Conservation (phyloP, 2,113 vertebrate species). For the Cryptotis parvus region DNA sequence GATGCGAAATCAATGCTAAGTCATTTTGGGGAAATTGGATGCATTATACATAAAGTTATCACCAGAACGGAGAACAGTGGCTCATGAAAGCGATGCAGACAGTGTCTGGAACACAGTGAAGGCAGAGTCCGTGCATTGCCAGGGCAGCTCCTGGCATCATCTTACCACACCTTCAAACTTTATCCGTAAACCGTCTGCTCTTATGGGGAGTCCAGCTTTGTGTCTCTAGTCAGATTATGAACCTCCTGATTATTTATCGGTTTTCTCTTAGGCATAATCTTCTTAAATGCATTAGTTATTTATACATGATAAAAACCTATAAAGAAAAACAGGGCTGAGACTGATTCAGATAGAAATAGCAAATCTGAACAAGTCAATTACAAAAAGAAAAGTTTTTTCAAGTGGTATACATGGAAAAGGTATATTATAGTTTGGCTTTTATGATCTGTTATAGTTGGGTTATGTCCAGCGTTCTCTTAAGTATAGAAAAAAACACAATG, state of each 20-base stretch:
- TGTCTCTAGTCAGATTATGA: neutral
- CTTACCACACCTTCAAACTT: neutral
- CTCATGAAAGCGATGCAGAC: neutral
- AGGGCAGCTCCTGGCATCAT: neutral
- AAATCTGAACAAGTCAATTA: neutral
- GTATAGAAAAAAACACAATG: neutral
- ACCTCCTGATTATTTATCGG: neutral
- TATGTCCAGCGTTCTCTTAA: neutral
- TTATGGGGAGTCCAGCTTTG: neutral
- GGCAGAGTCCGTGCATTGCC: neutral
- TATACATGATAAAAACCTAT: neutral
- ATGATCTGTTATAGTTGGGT: neutral
- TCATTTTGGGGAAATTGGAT: constrained; percentile 55
- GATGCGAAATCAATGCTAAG: constrained; percentile 72
- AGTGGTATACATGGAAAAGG: neutral
- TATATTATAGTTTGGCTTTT: neutral
- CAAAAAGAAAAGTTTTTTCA: neutral
- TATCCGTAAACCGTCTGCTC: neutral
- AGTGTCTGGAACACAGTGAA: neutral
- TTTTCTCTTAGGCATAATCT: neutral
- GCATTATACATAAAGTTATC: constrained; percentile 61
- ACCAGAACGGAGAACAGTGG: neutral
- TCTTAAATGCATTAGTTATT: constrained; percentile 1
- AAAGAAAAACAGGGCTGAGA: neutral
- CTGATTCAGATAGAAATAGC: neutral